These are phyloP conservation scores for Phrixothrix hirtus DNA, from an alignment of 2,888 invertebrate genomes.

Conservation along the genomic window DNA sequence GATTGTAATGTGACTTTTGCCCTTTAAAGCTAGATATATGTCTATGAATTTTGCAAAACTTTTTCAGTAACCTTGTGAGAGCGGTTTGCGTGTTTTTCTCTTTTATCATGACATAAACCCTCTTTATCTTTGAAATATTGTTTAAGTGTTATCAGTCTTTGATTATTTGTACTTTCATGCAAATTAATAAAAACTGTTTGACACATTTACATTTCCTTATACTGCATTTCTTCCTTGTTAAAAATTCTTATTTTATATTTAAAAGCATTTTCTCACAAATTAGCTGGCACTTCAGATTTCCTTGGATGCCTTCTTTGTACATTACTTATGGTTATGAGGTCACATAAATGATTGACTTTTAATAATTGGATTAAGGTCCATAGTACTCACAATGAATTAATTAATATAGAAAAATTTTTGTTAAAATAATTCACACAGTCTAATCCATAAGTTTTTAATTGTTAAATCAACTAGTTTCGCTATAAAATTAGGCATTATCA, in stretches of 20 bases:
- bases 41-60: background rate
- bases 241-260: slow-evolving; percentile 4
- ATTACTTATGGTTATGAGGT: background rate
- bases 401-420: too few species aligned
- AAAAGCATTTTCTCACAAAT: slow-evolving; percentile 5
- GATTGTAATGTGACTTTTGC: slow-evolving; percentile 3
- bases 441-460: too few species aligned
- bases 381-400: too few species aligned
- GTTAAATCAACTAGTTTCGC: too few species aligned
- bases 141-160: slow-evolving; percentile 3
- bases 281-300: slow-evolving; percentile 5
- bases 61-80: background rate
- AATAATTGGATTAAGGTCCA: too few species aligned
- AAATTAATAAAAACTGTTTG: slow-evolving; percentile 7
- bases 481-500: too few species aligned
- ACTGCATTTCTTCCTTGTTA: background rate
- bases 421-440: too few species aligned
- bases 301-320: slow-evolving; percentile 1
- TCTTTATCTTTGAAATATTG: background rate
- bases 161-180: slow-evolving; percentile 4
- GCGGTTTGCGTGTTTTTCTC: background rate
- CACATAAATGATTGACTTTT: slow-evolving; percentile 3
- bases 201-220: background rate
- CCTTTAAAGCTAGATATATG: slow-evolving; percentile 4
- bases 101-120: background rate